phyloP scores from a whole-genome alignment of 2,888 invertebrate genomes.

The Sceliomorpha sp. region DNA sequence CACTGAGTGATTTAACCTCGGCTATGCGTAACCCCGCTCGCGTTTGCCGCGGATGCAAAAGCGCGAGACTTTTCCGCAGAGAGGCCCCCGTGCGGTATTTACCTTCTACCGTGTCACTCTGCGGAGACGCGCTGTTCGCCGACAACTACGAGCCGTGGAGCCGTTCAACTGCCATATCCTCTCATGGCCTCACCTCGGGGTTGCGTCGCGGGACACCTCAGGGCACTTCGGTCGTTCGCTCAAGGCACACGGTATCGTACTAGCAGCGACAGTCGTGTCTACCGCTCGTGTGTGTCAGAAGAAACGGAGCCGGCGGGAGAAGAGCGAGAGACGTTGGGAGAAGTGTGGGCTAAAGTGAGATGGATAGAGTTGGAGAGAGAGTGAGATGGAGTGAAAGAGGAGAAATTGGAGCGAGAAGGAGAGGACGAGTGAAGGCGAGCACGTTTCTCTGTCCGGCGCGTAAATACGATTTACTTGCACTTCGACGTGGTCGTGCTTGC shows the following conservation, averaged over 20 bases:
- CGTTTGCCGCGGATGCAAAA: no score
- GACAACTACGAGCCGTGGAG: conserved; percentile 1
- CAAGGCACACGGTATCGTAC: not conserved
- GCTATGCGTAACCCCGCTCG: conserved; percentile 15
- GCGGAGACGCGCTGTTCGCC: conserved; percentile 1
- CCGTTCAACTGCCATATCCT: conserved; percentile 5
- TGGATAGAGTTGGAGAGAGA: not conserved
- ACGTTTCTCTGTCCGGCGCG: no score
- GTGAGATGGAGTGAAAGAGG: not conserved
- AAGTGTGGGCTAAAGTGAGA: not conserved
- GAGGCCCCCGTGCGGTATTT: not conserved
- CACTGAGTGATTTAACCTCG: conserved; percentile 12
- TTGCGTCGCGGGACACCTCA: not conserved
- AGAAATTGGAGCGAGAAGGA: not conserved
- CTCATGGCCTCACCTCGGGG: not conserved
- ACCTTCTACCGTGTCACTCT: not conserved
- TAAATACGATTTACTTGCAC: no score
- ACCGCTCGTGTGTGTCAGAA: not conserved
- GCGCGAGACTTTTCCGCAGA: conserved; percentile 14
- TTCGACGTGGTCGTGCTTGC: not conserved
- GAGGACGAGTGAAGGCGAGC: not conserved
- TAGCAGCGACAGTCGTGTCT: no score
- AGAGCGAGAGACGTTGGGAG: not conserved
- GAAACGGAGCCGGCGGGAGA: not conserved
- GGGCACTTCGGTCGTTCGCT: not conserved